Evolutionary conservation across 1,140 invertebrate species (phyloP).

Genomic region (Bombyx mandarina): DNA sequence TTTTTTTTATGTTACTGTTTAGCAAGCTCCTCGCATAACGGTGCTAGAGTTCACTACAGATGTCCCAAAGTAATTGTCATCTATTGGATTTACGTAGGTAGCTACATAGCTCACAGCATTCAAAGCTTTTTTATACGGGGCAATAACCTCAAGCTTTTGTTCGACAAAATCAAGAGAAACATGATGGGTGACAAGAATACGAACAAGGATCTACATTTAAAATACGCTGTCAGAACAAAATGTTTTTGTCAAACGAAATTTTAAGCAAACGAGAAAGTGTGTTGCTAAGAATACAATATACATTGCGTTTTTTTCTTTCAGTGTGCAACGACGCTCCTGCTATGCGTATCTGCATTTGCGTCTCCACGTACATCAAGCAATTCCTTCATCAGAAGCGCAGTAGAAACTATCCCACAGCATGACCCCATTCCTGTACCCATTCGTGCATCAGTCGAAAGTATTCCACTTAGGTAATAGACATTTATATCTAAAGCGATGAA

Average conservation of each 20-base stretch:
- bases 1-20: too few relatives aligned
- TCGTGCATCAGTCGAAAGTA: slow-evolving; percentile 54
- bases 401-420: slow-evolving; percentile 51
- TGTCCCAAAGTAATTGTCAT: slow-evolving; percentile 37
- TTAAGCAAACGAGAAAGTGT: too few relatives aligned
- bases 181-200: slow-evolving; percentile 27
- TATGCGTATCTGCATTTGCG: slow-evolving; percentile 27
- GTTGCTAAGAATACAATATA: background rate
- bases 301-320: slow-evolving; percentile 17
- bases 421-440: slow-evolving; percentile 45
- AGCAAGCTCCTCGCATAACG: background rate
- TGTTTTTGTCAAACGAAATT: too few relatives aligned
- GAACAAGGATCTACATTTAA: slow-evolving; percentile 3
- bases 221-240: background rate
- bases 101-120: slow-evolving; percentile 14
- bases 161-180: slow-evolving; percentile 41
- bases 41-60: slow-evolving; percentile 16
- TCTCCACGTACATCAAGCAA: slow-evolving; percentile 33
- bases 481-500: slow-evolving; percentile 4
- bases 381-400: slow-evolving; percentile 44
- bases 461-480: slow-evolving; percentile 46
- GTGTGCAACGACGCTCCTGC: slow-evolving; percentile 27
- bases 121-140: slow-evolving; percentile 39
- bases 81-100: slow-evolving; percentile 39
- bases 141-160: slow-evolving; percentile 46